phyloP scores from a whole-genome alignment of 1,140 invertebrate genomes.

The Drosophila santomea region DNA sequence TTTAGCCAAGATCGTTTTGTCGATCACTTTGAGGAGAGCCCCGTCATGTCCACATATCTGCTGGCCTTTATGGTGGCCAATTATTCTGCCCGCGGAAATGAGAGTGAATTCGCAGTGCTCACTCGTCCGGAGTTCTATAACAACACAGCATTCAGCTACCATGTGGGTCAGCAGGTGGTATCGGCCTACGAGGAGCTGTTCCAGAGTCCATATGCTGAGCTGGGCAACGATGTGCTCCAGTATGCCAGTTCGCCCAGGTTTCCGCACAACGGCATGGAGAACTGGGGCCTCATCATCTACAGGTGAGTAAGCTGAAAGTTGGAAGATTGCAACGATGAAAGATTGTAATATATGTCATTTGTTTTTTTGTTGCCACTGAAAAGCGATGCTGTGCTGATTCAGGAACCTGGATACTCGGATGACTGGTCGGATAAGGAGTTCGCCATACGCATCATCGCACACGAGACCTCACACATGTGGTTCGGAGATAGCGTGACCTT shows the following conservation, averaged over 20 bases:
- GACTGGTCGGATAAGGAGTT: slow-evolving; percentile 83
- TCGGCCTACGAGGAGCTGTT: slow-evolving; percentile 85
- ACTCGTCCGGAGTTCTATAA: slow-evolving; percentile 88
- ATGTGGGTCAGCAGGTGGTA: slow-evolving; percentile 85
- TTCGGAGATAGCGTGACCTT: slow-evolving; percentile 89
- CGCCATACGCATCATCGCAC: slow-evolving; percentile 86
- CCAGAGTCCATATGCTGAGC: slow-evolving; percentile 78
- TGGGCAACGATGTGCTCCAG: slow-evolving; percentile 86
- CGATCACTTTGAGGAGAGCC: slow-evolving; percentile 85
- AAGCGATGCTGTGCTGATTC: slow-evolving; percentile 60
- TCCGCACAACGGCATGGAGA: slow-evolving; percentile 92
- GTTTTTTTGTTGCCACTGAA: not conserved
- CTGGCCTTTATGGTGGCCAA: slow-evolving; percentile 90
- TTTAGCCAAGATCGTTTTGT: slow-evolving; percentile 46
- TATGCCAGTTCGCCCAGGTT: slow-evolving; percentile 92
- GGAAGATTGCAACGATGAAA: too few relatives aligned
- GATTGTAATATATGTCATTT: too few relatives aligned
- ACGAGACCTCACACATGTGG: slow-evolving; percentile 89
- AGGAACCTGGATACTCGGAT: slow-evolving; percentile 58
- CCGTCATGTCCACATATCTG: slow-evolving; percentile 91
- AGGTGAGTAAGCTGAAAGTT: slow-evolving; percentile 32
- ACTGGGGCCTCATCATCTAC: slow-evolving; percentile 92
- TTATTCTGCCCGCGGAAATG: slow-evolving; percentile 85
- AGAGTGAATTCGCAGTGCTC: slow-evolving; percentile 86
- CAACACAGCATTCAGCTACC: slow-evolving; percentile 86